phyloP scores from a whole-genome alignment of 2,888 invertebrate genomes.

The Andricus quercusramuli region DNA sequence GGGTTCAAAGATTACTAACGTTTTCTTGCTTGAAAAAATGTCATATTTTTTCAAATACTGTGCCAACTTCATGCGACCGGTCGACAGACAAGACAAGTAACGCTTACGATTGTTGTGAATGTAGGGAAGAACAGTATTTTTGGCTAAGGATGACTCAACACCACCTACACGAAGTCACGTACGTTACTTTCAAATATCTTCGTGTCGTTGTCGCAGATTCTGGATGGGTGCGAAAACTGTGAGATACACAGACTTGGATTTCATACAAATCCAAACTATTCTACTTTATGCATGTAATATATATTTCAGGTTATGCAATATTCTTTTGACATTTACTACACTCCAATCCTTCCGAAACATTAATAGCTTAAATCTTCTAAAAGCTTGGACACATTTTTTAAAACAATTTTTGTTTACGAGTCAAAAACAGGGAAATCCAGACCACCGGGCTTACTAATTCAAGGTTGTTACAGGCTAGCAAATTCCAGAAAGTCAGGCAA shows the following conservation, averaged over 20 bases:
- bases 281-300: background rate
- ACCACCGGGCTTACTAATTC: background rate
- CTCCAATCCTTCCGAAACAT: background rate
- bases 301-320: background rate
- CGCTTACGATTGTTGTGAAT: slow-evolving; percentile 37
- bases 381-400: background rate
- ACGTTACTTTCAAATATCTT: slow-evolving; percentile 39
- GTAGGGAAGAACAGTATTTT: slow-evolving; percentile 66
- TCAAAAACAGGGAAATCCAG: background rate
- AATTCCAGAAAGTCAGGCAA: no score
- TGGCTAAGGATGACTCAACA: slow-evolving; percentile 70
- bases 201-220: slow-evolving; percentile 37
- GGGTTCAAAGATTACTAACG: background rate
- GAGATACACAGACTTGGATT: background rate
- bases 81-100: slow-evolving; percentile 27
- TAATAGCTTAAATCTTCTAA: background rate
- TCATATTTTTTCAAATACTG: background rate
- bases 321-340: background rate
- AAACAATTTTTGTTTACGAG: background rate
- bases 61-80: background rate
- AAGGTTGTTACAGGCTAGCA: no score
- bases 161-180: slow-evolving; percentile 70
- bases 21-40: background rate
- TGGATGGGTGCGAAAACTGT: slow-evolving; percentile 14
- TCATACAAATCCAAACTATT: slow-evolving; percentile 10